phyloP scores from a whole-genome alignment of 2,888 invertebrate genomes.

The Galerucella calmariensis region DNA sequence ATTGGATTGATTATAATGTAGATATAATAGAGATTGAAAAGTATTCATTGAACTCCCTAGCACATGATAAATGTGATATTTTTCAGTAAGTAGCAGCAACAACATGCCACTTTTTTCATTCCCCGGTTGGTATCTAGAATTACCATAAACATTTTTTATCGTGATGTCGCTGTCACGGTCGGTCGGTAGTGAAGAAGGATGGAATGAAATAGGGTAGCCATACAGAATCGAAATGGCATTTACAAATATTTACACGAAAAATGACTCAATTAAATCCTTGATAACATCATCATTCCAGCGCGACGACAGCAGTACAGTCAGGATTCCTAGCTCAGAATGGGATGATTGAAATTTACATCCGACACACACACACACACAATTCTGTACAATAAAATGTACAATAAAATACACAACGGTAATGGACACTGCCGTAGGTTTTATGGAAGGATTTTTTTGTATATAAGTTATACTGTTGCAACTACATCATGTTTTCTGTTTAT shows the following conservation, averaged over 20 bases:
- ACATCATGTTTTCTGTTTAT: not conserved
- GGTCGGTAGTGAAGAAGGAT: not conserved
- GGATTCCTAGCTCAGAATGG: slow-evolving; percentile 5
- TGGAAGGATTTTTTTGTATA: not conserved
- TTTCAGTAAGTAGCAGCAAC: not conserved
- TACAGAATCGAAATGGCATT: slow-evolving; percentile 10
- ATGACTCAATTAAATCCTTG: slow-evolving; percentile 25
- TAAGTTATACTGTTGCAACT: not conserved
- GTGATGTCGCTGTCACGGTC: not conserved
- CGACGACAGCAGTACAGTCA: slow-evolving; percentile 15
- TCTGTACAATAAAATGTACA: slow-evolving; percentile 10
- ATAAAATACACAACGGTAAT: slow-evolving; percentile 11
- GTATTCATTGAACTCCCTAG: no score
- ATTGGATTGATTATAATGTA: no score
- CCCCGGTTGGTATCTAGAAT: not conserved
- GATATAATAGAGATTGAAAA: no score
- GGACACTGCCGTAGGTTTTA: not conserved
- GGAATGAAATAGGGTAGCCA: slow-evolving; percentile 6
- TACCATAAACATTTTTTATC: not conserved
- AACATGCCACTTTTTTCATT: not conserved
- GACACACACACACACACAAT: slow-evolving; percentile 15
- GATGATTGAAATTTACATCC: slow-evolving; percentile 24
- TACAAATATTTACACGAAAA: slow-evolving; percentile 26
- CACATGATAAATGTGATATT: no score
- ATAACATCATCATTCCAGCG: slow-evolving; percentile 24